Base-by-base conservation (phyloP, 2,888 invertebrate species). In the Dryococelus australis region DNA sequence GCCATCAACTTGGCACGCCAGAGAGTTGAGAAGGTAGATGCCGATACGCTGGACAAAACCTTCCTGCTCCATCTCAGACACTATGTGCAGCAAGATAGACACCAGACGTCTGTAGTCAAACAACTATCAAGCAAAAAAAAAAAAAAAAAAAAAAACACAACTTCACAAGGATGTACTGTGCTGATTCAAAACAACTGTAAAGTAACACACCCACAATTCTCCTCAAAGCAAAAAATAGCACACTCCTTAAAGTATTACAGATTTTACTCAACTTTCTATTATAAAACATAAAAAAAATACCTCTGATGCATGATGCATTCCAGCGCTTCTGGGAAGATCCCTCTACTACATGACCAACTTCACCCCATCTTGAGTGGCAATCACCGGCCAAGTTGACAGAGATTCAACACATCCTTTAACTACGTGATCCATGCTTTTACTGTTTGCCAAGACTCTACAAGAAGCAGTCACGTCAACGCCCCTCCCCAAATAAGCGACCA, bases 1-100 rank as follows among this genome's bases (percentile, higher is more conserved):
- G 35, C 98, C 98, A 91, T 99, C 98, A 13, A 99, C 99, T 93
- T 99, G 98, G 92, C 99, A 99, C 10, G 99, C 99, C 90, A 99
- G 94, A 0, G 98, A 98, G 93, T 99, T 99, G 87, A 99, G 94
- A 90, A 99, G 94, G 93, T 98, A 98, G 90, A 99, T 98, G 35
- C 98, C 98, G 91, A 99, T 97, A 89, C 98, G 95, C 92, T 98
- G 98, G 16, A 99, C 98, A 92, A 99, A 98, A 79, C 97, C 97
- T 92, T 98, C 98, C 90, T 97, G 96, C 90, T 96, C 96, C 88
- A 96, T 95, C 90, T 96, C 96, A 28, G 96, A 95, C 0, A 98
- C 96, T 43, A 98, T 97, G 91, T 96, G 95, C 88, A 99, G 93
- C 85, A 98, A 93, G 86, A 98, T 96, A 90, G 95, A 95, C 0